phyloP scores from a whole-genome alignment of 2,888 invertebrate species.

The Lycophotia porphyrea region DNA sequence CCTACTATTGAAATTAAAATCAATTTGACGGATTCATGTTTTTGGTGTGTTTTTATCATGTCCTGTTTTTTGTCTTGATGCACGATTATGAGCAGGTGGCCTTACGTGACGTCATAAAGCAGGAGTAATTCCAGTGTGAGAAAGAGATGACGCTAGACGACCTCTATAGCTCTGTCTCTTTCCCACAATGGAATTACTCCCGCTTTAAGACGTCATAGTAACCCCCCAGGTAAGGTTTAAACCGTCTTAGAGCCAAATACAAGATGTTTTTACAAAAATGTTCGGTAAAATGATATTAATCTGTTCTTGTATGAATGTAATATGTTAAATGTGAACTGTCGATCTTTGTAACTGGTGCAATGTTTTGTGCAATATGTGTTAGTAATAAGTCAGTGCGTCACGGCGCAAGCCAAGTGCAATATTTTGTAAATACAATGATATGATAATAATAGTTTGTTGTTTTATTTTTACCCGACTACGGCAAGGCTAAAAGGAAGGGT shows the following conservation, averaged over 20 bases:
- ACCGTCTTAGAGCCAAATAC: background rate
- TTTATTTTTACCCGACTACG: slow-evolving; percentile 20
- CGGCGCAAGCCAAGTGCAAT: slow-evolving; percentile 68
- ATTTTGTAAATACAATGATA: slow-evolving; percentile 67
- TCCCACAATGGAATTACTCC: no score
- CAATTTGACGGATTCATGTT: slow-evolving; percentile 15
- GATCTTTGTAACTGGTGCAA: slow-evolving; percentile 60
- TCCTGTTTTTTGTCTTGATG: background rate
- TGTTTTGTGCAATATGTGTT: slow-evolving; percentile 63
- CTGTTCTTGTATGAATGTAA: slow-evolving; percentile 18
- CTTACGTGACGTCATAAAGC: no score
- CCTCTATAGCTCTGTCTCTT: no score
- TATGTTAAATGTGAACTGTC: slow-evolving; percentile 58
- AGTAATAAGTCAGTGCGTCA: slow-evolving; percentile 55
- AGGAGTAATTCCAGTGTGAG: no score
- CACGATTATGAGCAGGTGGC: no score
- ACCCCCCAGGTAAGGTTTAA: background rate
- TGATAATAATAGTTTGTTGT: slow-evolving; percentile 42
- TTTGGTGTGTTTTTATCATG: background rate
- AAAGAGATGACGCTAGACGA: no score
- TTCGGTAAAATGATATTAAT: slow-evolving; percentile 21
- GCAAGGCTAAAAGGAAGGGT: background rate
- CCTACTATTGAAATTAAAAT: slow-evolving; percentile 26
- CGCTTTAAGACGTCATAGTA: no score
- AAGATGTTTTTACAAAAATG: background rate